These are phyloP conservation scores for Dipus sagitta DNA, from an alignment of 2,797 vertebrate genomes.

Conservation along the genomic window DNA sequence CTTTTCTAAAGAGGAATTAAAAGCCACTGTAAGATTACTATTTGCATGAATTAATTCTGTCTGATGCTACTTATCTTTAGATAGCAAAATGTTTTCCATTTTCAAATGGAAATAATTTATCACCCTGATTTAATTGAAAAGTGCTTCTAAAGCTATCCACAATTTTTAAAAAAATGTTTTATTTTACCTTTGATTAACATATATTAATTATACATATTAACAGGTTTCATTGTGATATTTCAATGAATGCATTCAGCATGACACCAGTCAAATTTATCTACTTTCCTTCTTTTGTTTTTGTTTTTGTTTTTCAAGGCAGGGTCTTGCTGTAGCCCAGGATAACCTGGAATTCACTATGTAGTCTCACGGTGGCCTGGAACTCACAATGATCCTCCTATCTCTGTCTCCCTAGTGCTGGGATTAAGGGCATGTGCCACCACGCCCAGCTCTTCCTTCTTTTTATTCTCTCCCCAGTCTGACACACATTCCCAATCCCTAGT, in stretches of 20 bases:
- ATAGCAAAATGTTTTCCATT: constrained; percentile 31
- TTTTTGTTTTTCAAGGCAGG: no score
- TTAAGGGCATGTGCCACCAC: no score
- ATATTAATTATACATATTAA: background rate
- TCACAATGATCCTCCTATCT: no score
- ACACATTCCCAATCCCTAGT: background rate
- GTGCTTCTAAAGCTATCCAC: constrained; percentile 21
- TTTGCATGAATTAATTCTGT: constrained; percentile 69
- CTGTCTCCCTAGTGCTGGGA: no score
- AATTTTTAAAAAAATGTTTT: background rate
- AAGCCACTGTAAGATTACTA: constrained; percentile 13
- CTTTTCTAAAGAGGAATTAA: constrained; percentile 68
- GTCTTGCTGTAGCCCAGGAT: no score
- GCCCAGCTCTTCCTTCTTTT: background rate
- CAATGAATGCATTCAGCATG: background rate
- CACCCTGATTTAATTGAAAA: background rate
- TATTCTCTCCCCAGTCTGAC: no score
- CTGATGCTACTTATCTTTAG: constrained; percentile 14
- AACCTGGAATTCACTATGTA: no score
- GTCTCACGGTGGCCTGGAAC: no score
- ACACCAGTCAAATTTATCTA: background rate
- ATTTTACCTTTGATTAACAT: background rate
- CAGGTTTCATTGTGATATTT: background rate
- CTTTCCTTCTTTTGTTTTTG: no score
- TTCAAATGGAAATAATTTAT: constrained; percentile 73